Evolutionary conservation across 35 echinoderm and acorn worm species (phyloP), one percentile per base, ranked within the genome.

Genomic region (Lytechinus variegatus): DNA sequence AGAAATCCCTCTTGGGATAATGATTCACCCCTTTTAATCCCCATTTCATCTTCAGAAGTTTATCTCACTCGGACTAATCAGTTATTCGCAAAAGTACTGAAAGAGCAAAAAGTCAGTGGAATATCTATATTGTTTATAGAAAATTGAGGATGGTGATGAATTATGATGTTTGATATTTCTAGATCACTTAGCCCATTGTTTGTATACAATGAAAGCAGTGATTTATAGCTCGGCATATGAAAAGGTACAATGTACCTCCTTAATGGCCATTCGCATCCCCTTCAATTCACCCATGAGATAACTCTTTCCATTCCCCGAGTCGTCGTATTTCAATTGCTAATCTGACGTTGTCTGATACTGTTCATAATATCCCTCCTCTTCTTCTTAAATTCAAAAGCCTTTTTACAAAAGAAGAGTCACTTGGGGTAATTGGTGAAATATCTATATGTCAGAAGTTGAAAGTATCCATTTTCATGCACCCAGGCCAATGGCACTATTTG

Each of bases 81-180:
- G 66, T 16, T 79, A 79, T 79, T 19, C n/a, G 61, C 16, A 5
- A 16, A 24, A 13, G 19, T 24, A 24, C 8, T 71, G 21, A 79
- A 24, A 79, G 66, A 24, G 21, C 66, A 79, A 79, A 24, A 79
- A 24, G 66, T 24, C 66, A 79, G 66, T 58, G 27, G 88, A 90
- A 54, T 44, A 52, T 90, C 52, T 90, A 90, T 90, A 90, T 90
- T 90, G 88, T 90, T 90, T 90, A 90, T 90, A 8, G 28, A 28
- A 90, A 90, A 54, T 79, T 44, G 52, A 33, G 88, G 52, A 52
- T 12, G 14, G 28, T 90, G 11, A 90, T 90, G 88, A 90, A 51
- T 90, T 90, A 90, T 90, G 28, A 54, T 52, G 88, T 90, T 90
- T 90, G 52, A 90, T 90, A 90, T 90, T 54, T 54, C 88, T 90